Evolutionary conservation across 2,888 invertebrate genomes (phyloP).

Genomic region (Luffia ferchaultella): DNA sequence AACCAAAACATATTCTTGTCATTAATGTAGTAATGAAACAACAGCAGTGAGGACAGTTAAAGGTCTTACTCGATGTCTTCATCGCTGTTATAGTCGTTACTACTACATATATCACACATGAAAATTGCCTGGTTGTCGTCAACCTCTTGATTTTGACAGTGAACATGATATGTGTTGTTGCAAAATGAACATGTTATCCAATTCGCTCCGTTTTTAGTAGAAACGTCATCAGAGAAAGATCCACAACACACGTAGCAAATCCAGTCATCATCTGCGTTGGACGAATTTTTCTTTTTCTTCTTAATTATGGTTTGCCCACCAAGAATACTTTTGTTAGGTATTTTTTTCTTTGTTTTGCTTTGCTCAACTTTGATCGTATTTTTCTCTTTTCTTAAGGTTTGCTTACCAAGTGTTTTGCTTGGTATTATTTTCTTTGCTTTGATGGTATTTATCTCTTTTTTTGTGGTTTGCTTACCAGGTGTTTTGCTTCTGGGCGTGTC

Average conservation of each 20-base stretch:
- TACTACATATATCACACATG: slow-evolving; percentile 8
- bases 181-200: slow-evolving; percentile 8
- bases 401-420: no score
- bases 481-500: no score
- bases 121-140: slow-evolving; percentile 5
- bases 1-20: no score
- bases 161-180: background rate
- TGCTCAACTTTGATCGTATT: no score
- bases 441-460: no score
- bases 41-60: no score
- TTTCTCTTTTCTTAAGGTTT: no score
- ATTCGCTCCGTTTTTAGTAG: slow-evolving; percentile 7
- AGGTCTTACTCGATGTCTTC: no score
- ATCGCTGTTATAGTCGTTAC: slow-evolving; percentile 7
- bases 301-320: background rate
- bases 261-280: slow-evolving; percentile 9
- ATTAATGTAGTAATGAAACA: no score
- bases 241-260: slow-evolving; percentile 3
- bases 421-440: no score
- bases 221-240: slow-evolving; percentile 8
- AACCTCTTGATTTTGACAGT: slow-evolving; percentile 8
- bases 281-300: slow-evolving; percentile 10
- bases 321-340: background rate
- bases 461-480: no score
- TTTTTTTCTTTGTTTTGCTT: no score